These are phyloP conservation scores for Ailuropoda melanoleuca DNA, from an alignment of 2,113 vertebrate species.

Conservation along the genomic window DNA sequence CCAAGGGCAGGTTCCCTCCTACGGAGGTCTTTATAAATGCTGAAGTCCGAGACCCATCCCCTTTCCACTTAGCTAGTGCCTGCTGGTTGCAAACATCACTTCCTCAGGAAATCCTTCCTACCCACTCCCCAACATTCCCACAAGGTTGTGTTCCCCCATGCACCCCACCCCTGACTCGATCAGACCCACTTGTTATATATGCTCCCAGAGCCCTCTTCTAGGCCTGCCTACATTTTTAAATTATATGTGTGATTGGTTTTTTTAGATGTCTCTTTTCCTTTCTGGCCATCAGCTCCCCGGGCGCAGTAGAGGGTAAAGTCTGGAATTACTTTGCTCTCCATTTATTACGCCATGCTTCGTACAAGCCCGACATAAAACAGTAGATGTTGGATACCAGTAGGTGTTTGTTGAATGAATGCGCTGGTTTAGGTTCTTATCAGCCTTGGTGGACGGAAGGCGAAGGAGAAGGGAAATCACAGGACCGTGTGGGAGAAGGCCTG, in stretches of 20 bases:
- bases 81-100: background rate
- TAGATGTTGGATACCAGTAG: too few relatives aligned
- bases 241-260: background rate
- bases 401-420: background rate
- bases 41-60: background rate
- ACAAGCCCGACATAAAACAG: background rate
- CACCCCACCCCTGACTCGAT: background rate
- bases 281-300: background rate
- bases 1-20: background rate
- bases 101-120: background rate
- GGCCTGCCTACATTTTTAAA: background rate
- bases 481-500: background rate
- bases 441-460: background rate
- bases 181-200: background rate
- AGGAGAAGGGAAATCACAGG: background rate
- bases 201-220: background rate
- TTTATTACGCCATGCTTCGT: background rate
- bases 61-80: background rate
- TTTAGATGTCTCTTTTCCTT: background rate
- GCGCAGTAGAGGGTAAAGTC: background rate
- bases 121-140: background rate
- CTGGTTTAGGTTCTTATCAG: background rate
- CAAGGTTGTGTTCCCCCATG: background rate
- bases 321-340: background rate
- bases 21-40: background rate